Conservation (phyloP, 2,888 invertebrate genomes). For the Falcaria lacertinaria region DNA sequence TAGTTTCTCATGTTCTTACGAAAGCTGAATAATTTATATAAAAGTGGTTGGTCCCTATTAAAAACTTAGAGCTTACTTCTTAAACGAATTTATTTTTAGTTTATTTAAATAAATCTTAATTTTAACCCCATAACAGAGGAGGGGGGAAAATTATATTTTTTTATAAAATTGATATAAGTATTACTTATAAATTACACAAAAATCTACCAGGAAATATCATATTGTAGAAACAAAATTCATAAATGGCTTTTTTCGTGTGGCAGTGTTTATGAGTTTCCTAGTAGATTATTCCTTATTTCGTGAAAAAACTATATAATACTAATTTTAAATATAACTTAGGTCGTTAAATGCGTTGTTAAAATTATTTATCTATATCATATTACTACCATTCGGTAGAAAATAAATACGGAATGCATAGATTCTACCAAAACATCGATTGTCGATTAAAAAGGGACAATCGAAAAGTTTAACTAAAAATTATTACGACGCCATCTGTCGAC, state of each 20-base stretch:
- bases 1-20: no score
- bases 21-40: no score
- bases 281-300: conserved; percentile 27
- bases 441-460: conserved; percentile 8
- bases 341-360: conserved; percentile 56
- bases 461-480: conserved; percentile 17
- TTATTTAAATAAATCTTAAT: no score
- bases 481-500: conserved; percentile 6
- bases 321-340: conserved; percentile 45
- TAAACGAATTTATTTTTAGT: conserved; percentile 13
- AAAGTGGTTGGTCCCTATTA: conserved; percentile 21
- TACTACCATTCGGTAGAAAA: conserved; percentile 26
- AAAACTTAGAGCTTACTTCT: conserved; percentile 40
- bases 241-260: conserved; percentile 14
- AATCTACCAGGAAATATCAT: conserved; percentile 38
- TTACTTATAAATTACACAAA: no score
- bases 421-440: conserved; percentile 18
- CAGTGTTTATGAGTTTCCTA: conserved; percentile 23
- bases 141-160: no score
- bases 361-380: conserved; percentile 29
- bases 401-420: conserved; percentile 45
- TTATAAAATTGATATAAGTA: no score
- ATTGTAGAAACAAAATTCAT: no score
- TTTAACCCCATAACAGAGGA: no score
- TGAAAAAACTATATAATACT: conserved; percentile 52